Percentiles rank a stretch among this genome's conserved stretches.
These are phyloP conservation scores for Idaea aversata DNA, from an alignment of 2,888 invertebrate species.

Conservation along the genomic window DNA sequence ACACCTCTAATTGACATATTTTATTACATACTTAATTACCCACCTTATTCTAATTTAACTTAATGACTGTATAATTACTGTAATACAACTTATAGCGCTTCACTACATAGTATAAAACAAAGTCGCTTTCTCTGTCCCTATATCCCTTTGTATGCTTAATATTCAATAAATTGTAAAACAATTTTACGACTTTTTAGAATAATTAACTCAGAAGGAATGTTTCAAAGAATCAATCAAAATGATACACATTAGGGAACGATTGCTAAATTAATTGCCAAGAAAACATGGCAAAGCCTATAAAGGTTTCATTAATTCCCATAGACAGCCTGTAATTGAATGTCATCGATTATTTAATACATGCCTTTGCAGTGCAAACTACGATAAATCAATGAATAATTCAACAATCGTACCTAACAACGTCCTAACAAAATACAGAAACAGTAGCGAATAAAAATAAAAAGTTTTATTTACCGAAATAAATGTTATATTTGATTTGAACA, in stretches of 20 bases:
- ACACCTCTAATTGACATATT: too few species aligned
- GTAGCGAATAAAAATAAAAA: neutral
- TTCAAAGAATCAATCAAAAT: neutral
- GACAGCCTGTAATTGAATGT: conserved; percentile 23
- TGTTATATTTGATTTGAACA: neutral
- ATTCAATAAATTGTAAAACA: too few species aligned
- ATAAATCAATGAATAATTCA: conserved; percentile 38
- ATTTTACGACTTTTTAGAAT: neutral
- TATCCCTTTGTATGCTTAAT: too few species aligned
- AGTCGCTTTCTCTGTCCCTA: too few species aligned
- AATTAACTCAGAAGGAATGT: neutral
- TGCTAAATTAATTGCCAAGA: neutral
- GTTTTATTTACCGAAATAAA: neutral
- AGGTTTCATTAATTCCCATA: conserved; percentile 15
- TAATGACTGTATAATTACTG: too few species aligned
- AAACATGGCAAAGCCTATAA: conserved; percentile 8
- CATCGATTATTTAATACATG: conserved; percentile 35
- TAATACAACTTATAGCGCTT: too few species aligned
- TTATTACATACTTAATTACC: too few species aligned
- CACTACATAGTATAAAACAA: too few species aligned
- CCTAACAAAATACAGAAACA: conserved; percentile 10
- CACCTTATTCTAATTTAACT: too few species aligned
- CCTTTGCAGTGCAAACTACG: conserved; percentile 22
- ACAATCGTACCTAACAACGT: conserved; percentile 19
- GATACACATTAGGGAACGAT: neutral